phyloP scores from a whole-genome alignment of 2,888 invertebrate species.

The Homarus gammarus region DNA sequence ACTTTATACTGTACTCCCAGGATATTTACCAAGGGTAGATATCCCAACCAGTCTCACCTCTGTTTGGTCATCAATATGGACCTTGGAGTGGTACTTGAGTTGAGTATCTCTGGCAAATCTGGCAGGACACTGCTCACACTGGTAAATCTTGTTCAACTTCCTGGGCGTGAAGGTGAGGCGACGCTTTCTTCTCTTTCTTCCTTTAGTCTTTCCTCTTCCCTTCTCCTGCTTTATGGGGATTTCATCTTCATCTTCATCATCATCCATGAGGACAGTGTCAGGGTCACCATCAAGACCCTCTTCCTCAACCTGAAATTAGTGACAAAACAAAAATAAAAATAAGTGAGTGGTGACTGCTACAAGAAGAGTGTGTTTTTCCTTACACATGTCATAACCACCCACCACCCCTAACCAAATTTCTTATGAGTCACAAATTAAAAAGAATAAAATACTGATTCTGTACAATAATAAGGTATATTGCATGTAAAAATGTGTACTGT shows the following conservation, averaged over 20 bases:
- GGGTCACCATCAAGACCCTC: slow-evolving; percentile 27
- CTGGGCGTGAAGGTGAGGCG: slow-evolving; percentile 58
- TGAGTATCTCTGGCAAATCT: slow-evolving; percentile 66
- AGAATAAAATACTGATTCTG: too few relatives aligned
- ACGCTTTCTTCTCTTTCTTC: slow-evolving; percentile 54
- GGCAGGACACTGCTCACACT: slow-evolving; percentile 69
- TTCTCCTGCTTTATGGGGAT: slow-evolving; percentile 42
- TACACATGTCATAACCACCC: too few relatives aligned
- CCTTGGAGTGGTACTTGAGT: slow-evolving; percentile 65
- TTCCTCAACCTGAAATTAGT: slow-evolving; percentile 8
- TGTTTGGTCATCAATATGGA: slow-evolving; percentile 56
- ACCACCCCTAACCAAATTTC: too few relatives aligned
- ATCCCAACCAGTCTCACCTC: slow-evolving; percentile 47
- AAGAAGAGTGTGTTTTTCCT: too few relatives aligned
- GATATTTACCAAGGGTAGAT: too few relatives aligned
- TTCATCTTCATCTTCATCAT: slow-evolving; percentile 63
- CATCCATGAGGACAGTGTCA: slow-evolving; percentile 25
- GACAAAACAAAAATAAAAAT: background rate
- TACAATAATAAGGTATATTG: too few relatives aligned
- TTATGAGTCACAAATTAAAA: too few relatives aligned
- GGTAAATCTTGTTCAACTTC: slow-evolving; percentile 54
- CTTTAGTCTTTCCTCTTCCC: slow-evolving; percentile 13
- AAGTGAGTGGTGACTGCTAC: too few relatives aligned
- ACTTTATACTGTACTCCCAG: too few relatives aligned
- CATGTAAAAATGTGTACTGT: too few relatives aligned